A percentile compares a stretch with the other conserved stretches of the same genome.
phyloP scores from a whole-genome alignment of 2,888 invertebrate species.

The Trilocha varians region DNA sequence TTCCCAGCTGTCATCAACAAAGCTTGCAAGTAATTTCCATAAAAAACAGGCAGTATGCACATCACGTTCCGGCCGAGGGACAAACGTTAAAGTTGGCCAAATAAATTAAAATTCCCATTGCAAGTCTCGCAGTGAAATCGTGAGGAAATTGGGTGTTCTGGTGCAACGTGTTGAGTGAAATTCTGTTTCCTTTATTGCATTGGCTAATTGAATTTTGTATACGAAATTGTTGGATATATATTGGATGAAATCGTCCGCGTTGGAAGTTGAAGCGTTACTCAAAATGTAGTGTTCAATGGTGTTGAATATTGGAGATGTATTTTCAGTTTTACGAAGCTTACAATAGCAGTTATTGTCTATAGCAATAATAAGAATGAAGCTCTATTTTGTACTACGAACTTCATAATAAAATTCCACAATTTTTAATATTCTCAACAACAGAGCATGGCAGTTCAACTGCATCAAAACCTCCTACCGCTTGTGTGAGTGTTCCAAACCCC shows the following conservation, averaged over 20 bases:
- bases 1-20: constrained; percentile 2
- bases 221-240: neutral
- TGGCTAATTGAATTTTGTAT: neutral
- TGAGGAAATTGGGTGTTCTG: constrained; percentile 21
- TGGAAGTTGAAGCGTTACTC: too few relatives aligned
- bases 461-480: too few relatives aligned
- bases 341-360: too few relatives aligned
- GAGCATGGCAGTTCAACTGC: too few relatives aligned
- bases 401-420: too few relatives aligned
- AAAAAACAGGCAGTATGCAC: constrained; percentile 30
- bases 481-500: too few relatives aligned
- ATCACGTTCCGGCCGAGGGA: constrained; percentile 21
- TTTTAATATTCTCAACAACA: too few relatives aligned
- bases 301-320: too few relatives aligned
- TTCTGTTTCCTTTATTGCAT: neutral
- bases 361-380: too few relatives aligned
- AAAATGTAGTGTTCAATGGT: too few relatives aligned
- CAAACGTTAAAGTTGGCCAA: constrained; percentile 32
- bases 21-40: constrained; percentile 16
- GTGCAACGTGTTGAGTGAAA: neutral
- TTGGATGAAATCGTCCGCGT: neutral
- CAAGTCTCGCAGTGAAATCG: constrained; percentile 34
- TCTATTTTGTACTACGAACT: too few relatives aligned
- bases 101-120: constrained; percentile 46
- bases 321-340: too few relatives aligned